Percentiles rank a stretch among this genome's conserved stretches.
These are phyloP conservation scores for Mesitornis unicolor DNA, from an alignment of 2,113 vertebrate genomes.

Conservation along the genomic window DNA sequence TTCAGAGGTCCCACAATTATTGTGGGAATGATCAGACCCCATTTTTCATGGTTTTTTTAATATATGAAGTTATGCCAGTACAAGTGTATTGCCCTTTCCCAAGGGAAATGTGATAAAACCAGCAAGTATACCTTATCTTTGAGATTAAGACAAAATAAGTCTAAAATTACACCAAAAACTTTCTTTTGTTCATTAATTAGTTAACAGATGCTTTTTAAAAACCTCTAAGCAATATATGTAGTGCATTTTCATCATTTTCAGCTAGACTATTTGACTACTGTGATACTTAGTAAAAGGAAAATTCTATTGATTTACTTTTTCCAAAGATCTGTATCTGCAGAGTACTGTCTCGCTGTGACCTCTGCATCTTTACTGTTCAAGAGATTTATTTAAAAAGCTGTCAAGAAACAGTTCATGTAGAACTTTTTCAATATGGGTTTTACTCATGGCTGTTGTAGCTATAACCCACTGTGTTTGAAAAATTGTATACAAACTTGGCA, in stretches of 20 bases:
- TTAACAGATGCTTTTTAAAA: neutral
- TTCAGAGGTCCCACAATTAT: neutral
- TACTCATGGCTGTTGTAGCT: neutral
- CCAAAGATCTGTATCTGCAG: neutral
- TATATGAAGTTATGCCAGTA: neutral
- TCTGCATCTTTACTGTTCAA: neutral
- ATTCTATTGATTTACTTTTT: conserved; percentile 22
- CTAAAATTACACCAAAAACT: neutral
- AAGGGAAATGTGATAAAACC: neutral
- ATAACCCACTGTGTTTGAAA: neutral
- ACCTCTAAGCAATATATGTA: neutral
- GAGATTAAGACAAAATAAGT: neutral
- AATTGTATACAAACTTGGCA: neutral
- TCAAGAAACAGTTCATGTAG: neutral
- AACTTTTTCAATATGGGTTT: neutral
- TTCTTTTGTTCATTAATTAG: neutral
- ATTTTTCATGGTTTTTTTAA: neutral
- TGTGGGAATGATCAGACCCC: neutral
- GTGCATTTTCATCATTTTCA: neutral
- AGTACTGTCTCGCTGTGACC: neutral
- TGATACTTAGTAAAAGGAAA: neutral
- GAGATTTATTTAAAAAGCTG: conserved; percentile 1
- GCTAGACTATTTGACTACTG: neutral
- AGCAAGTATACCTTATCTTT: neutral
- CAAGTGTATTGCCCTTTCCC: neutral